Conservation (phyloP, 2,797 vertebrate species). For the Arrhamphus sclerolepis region DNA sequence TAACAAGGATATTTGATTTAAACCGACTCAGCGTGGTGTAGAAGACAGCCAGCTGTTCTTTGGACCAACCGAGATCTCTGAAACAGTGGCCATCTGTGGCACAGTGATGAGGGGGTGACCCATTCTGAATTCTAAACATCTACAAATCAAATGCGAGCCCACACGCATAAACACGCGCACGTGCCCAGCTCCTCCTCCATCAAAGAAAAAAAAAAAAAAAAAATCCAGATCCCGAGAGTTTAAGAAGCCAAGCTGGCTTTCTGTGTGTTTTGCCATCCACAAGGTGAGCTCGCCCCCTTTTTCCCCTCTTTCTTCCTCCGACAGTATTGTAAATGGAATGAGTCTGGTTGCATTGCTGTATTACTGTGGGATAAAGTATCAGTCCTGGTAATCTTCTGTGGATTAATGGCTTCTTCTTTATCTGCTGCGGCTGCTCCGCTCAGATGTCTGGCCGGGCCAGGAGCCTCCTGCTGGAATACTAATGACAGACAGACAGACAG, state of each 20-base stretch:
- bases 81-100: constrained; percentile 76
- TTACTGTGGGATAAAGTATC: constrained; percentile 97
- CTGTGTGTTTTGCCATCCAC: constrained; percentile 63
- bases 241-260: constrained; percentile 46
- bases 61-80: constrained; percentile 61
- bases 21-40: constrained; percentile 66
- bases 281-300: constrained; percentile 73
- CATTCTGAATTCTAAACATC: constrained; percentile 70
- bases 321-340: constrained; percentile 81
- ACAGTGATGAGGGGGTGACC: constrained; percentile 53
- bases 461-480: constrained; percentile 96
- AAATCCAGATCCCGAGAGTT: constrained; percentile 64
- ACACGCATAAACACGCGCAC: constrained; percentile 40
- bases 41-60: constrained; percentile 76
- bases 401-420: constrained; percentile 99
- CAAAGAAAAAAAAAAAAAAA: constrained; percentile 65
- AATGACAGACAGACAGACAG: constrained; percentile 83
- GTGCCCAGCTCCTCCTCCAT: constrained; percentile 53
- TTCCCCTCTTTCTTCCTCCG: constrained; percentile 60
- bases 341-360: constrained; percentile 94
- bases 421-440: constrained; percentile 94
- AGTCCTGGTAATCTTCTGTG: constrained; percentile 97
- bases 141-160: constrained; percentile 64
- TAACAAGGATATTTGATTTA: constrained; percentile 67
- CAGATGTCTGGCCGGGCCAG: constrained; percentile 96